Evolutionary conservation across 1,140 invertebrate species (phyloP), one percentile per base, ranked within the genome.

Genomic region (Pachyrhynchus sulphureomaculatus): DNA sequence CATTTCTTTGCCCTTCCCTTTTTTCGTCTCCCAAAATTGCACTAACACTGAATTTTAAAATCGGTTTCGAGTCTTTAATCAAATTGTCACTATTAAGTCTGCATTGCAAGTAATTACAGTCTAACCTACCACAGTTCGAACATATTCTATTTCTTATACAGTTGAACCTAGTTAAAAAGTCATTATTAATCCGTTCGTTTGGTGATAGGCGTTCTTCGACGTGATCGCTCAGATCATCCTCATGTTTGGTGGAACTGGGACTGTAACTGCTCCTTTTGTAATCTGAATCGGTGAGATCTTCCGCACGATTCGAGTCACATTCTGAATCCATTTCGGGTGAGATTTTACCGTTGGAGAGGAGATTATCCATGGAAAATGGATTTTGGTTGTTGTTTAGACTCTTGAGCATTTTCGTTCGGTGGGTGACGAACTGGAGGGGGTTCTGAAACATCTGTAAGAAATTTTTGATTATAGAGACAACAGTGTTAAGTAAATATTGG

Each of bases 41-140:
- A 80, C 87, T 93, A 52, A 95, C 91, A 83, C 92, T 93, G 77
- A 95, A 95, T 78, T 95, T 95, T 57, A 95, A 82, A 66, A 91
- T 84, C 0, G 91, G 91, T 69, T 91, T 92, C 56, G 69, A 78
- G 61, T 74, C 78, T 62, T 75, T 74, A 17, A 72, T 70, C 37
- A 68, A 47, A 57, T 39, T 66, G 29, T 73, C 72, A 66, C 68
- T 69, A 42, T 57, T 65, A 17, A 74, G 63, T 54, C 73, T 57
- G 62, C 75, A 76, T 37, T 75, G 72, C 42, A 75, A 70, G 57
- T 69, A 71, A 57, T 72, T 75, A 66, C 75, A 76, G 58, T 76
- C 74, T 34, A 75, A 66, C n/a, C 72, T 55, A 6, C 74, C 75
- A 64, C 75, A 76, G 66, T 71, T 73, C 52, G 74, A 71, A 56